A percentile compares a stretch with the other conserved stretches of the same genome.
Evolutionary conservation across 2,113 vertebrate genomes (phyloP).

Genomic region (Toxostoma redivivum): DNA sequence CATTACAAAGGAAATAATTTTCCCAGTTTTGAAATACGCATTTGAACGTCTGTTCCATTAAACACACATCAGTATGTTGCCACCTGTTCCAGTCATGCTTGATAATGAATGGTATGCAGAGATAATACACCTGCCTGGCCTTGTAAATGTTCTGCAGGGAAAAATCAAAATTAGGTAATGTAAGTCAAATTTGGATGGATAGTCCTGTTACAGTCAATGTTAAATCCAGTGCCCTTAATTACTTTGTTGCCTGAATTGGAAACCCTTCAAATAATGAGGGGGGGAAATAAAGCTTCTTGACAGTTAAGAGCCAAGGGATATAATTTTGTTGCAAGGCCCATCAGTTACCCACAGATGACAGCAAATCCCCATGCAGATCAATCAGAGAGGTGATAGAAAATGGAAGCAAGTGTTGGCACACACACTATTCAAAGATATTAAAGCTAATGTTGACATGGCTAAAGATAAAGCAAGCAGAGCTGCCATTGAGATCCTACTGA

Average conservation of each 20-base stretch:
- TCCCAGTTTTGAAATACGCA: conserved; percentile 45
- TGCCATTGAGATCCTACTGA: background rate
- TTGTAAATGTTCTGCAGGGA: conserved; percentile 35
- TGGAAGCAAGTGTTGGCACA: conserved; percentile 15
- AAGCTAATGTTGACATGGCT: background rate
- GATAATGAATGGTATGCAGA: conserved; percentile 45
- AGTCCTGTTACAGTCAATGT: background rate
- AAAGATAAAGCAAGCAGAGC: background rate
- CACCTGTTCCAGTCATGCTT: conserved; percentile 56
- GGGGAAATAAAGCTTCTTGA: background rate
- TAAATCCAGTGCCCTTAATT: conserved; percentile 58
- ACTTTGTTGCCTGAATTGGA: conserved; percentile 43
- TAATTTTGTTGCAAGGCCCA: conserved; percentile 1
- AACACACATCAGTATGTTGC: conserved; percentile 46
- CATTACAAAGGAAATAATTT: conserved; percentile 48
- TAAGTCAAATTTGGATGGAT: conserved; percentile 47
- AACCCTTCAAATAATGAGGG: conserved; percentile 8
- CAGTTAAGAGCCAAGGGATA: background rate
- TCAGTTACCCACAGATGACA: conserved; percentile 28
- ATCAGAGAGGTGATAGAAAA: conserved; percentile 1
- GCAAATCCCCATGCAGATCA: background rate
- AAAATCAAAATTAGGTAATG: conserved; percentile 42
- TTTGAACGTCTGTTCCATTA: conserved; percentile 49
- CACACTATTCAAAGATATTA: conserved; percentile 9
- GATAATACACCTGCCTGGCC: conserved; percentile 33